Base-by-base conservation (phyloP, 2,797 vertebrate genomes). In the Tachyglossus aculeatus region DNA sequence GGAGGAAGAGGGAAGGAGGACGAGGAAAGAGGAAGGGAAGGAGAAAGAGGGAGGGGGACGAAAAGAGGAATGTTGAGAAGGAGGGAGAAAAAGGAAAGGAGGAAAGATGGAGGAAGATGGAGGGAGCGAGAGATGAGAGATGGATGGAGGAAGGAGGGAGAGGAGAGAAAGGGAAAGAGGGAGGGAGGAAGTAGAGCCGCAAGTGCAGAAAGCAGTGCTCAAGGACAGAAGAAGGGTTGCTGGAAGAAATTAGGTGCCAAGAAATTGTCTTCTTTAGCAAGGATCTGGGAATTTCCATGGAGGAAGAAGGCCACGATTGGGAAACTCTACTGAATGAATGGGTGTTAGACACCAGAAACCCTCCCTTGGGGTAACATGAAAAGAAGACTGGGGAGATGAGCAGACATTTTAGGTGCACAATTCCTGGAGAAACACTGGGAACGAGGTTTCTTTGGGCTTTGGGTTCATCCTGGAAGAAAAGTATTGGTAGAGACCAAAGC, bases 341-440 rank as follows among this genome's bases (percentile, higher is more conserved):
- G 22, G 13, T 45, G 6, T 74, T 85, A 74, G 77, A 11, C 34
- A 71, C 64, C 18, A 5, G 55, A 58, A 81, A 69, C 38, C 3
- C 54, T 1, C 4, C 29, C 36, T 53, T 37, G 38, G 59, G 66
- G 32, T 40, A 69, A 67, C 31, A 65, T 2, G 11, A 34, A 79
- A 70, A 63, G 50, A 63, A 56, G 43, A 21, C 51, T 69, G 29
- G 16, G 72, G 65, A n/a, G n/a, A 73, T 12, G 41, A 12, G 45
- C 7, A 55, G 1, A 10, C 10, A 78, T 83, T 79, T 76, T 38
- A 81, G 67, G 71, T 83, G 55, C 39, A 66, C 51, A 83, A 71
- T 18, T 40, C 40, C 36, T 47, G 44, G 31, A 60, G 24, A 61
- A 5, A 65, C 76, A 80, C 71, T 61, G 66, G 47, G 61, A 19